Evolutionary conservation across 2,888 invertebrate species (phyloP), one percentile per base, ranked within the genome.

Genomic region (Dysmachus trigonus): DNA sequence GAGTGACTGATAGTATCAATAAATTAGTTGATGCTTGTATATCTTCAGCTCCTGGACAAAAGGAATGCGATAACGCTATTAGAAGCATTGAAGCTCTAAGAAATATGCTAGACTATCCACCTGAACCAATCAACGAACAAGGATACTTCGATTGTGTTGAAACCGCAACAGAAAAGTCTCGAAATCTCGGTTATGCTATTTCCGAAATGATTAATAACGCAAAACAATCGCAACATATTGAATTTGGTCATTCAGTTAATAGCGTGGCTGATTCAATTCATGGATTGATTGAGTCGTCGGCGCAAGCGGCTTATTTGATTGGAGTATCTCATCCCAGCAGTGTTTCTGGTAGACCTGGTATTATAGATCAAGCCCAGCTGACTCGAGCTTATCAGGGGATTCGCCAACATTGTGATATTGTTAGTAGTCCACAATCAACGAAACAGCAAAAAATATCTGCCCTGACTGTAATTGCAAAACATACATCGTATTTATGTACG

Each of bases 61-160:
- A 97, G 91, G 99, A 99, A 91, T 99, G 99, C 92, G 98, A 98
- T 91, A 98, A 97, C 88, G 98, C 99, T 0, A 95, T 99, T 85
- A 94, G 98, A 88, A 97, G 97, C 91, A 98, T 99, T 87, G 96
- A 97, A 92, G 95, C 97, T 86, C 95, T 97, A 91, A 94, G 95
- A 27, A 95, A 96, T 1, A 93, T 98, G 87, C 93, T 99, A 79
- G 96, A 96, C 89, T 95, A 96, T 90, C 97, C 98, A 22, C 94
- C 95, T 79, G 97, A 98, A 91, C 98, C 98, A 0, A 94, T 98
- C 89, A 96, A 95, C 89, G 97, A 97, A 88, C 94, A 95, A 86
- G 96, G 97, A 0, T 99, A 99, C 93, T 98, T 97, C 92, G 98
- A 98, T 89, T 98, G 98, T 88, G 95, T 99, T 35, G 98, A 99